Conservation (phyloP, 2,888 invertebrate species). For the Lasioglossum lativentre region DNA sequence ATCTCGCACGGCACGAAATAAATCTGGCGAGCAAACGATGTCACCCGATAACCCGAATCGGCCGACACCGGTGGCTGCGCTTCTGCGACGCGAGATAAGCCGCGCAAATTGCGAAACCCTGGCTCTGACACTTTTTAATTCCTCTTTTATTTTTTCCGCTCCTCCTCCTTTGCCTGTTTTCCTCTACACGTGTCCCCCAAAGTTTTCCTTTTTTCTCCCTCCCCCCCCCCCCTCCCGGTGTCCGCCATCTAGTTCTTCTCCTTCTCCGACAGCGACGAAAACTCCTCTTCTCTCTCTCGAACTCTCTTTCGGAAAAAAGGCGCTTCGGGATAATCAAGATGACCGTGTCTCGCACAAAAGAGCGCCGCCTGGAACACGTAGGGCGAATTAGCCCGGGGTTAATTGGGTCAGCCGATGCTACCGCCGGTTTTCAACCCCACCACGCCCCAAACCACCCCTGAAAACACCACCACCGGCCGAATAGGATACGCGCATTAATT, state of each 20-base stretch:
- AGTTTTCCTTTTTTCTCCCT: not conserved
- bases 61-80: constrained; percentile 20
- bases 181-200: not conserved
- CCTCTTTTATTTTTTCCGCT: constrained; percentile 25
- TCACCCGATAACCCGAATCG: constrained; percentile 47
- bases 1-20: constrained; percentile 30
- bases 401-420: constrained; percentile 67
- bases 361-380: constrained; percentile 61
- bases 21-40: constrained; percentile 44
- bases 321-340: constrained; percentile 64
- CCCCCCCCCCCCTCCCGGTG: not conserved
- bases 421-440: constrained; percentile 32
- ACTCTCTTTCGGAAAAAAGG: constrained; percentile 38
- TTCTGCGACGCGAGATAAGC: constrained; percentile 47
- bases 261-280: not conserved
- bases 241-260: not conserved
- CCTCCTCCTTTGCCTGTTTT: constrained; percentile 11
- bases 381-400: constrained; percentile 67
- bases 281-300: constrained; percentile 1
- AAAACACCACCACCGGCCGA: constrained; percentile 10
- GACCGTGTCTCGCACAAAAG: constrained; percentile 57
- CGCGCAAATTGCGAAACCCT: constrained; percentile 51
- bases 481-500: constrained; percentile 61
- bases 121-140: constrained; percentile 56
- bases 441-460: not conserved